Evolutionary conservation across 2,797 vertebrate species (phyloP).

Genomic region (Catharus ustulatus): DNA sequence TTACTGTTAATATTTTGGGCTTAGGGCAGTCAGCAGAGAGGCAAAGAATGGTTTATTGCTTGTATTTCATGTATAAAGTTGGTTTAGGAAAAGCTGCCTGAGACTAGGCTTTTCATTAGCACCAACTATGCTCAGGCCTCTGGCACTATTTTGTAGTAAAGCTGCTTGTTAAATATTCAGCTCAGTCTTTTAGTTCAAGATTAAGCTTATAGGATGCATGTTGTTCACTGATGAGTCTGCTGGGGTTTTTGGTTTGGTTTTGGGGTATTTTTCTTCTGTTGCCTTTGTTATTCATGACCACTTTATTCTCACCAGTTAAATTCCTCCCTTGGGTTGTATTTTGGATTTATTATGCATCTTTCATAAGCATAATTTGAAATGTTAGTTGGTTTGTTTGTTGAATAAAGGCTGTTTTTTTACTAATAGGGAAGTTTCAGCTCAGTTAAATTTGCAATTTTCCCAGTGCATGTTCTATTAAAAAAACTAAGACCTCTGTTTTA

Average conservation of each 20-base stretch:
- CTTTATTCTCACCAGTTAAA: constrained; percentile 13
- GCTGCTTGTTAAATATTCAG: not conserved
- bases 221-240: constrained; percentile 3
- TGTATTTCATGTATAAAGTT: not conserved
- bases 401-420: not conserved
- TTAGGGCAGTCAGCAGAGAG: not conserved
- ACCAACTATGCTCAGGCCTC: not conserved
- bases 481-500: not conserved
- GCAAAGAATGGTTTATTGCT: not conserved
- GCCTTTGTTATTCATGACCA: constrained; percentile 45
- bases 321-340: constrained; percentile 16
- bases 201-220: not conserved
- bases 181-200: not conserved
- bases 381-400: not conserved
- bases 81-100: not conserved
- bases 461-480: not conserved
- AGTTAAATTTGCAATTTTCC: not conserved
- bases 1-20: not conserved
- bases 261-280: not conserved
- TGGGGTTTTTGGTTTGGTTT: not conserved
- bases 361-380: not conserved
- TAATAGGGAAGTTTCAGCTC: not conserved
- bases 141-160: not conserved
- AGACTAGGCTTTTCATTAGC: not conserved
- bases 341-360: not conserved